Evolutionary conservation across 2,888 invertebrate species (phyloP).

Genomic region (Ophonus ardosiacus): DNA sequence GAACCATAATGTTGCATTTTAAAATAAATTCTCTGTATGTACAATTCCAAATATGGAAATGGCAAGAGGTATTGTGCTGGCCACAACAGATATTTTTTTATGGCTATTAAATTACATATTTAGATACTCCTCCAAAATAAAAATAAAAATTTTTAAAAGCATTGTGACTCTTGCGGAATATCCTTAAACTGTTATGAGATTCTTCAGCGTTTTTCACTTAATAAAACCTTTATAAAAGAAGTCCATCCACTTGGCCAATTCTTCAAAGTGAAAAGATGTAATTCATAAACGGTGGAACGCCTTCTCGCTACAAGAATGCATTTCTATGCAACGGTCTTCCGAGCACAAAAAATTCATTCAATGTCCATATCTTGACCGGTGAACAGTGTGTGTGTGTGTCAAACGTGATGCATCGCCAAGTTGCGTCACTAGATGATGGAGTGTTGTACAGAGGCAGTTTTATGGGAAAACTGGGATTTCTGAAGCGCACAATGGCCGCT

Average conservation of each 20-base stretch:
- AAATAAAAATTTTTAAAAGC: too few species aligned
- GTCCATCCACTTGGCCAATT: not conserved
- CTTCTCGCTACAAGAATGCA: slow-evolving; percentile 42
- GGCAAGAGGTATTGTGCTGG: too few species aligned
- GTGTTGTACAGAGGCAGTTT: not conserved
- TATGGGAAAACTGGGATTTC: slow-evolving; percentile 7
- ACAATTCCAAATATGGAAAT: too few species aligned
- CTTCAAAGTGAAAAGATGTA: slow-evolving; percentile 23
- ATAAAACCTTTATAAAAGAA: not conserved
- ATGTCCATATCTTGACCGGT: slow-evolving; percentile 53
- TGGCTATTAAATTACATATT: too few species aligned
- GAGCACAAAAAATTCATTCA: not conserved
- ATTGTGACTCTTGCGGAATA: too few species aligned
- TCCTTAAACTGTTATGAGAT: too few species aligned
- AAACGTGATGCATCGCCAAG: slow-evolving; percentile 39
- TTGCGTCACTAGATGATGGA: slow-evolving; percentile 58
- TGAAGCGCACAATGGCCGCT: slow-evolving; percentile 1
- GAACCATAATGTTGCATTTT: too few species aligned
- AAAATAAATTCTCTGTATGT: too few species aligned
- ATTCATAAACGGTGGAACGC: slow-evolving; percentile 57
- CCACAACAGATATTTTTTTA: too few species aligned
- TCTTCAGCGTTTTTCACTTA: not conserved
- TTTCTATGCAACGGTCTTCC: slow-evolving; percentile 6
- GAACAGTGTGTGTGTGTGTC: not conserved
- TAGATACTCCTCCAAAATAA: too few species aligned